Percentiles rank a stretch among this genome's conserved stretches.
These are phyloP conservation scores for Gryllus longicercus DNA, from an alignment of 2,888 invertebrate species.

Conservation along the genomic window DNA sequence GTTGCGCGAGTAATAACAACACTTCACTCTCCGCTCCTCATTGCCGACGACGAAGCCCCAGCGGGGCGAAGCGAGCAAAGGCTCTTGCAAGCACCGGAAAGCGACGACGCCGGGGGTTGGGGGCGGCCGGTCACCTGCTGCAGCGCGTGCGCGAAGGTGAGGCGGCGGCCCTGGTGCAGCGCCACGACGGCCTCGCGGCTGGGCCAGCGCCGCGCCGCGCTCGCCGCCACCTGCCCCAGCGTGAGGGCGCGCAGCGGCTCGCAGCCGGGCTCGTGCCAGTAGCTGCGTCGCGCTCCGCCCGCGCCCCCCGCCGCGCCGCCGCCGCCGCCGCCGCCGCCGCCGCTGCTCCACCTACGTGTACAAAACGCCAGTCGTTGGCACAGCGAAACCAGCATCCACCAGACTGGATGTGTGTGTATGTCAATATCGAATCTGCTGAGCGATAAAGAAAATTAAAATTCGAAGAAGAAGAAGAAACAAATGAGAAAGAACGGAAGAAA, in stretches of 20 bases:
- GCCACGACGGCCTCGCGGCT: conserved; percentile 57
- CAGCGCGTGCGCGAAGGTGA: conserved; percentile 55
- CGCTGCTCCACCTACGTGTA: neutral
- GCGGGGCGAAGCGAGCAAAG: neutral
- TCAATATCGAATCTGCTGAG: too few relatives aligned
- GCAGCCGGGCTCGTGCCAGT: conserved; percentile 52
- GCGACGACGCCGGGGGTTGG: neutral
- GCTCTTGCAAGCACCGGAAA: neutral
- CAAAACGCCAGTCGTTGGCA: neutral
- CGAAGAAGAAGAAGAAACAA: too few relatives aligned
- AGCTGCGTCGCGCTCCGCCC: conserved; percentile 64
- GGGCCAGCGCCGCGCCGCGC: conserved; percentile 53
- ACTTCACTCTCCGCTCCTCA: too few relatives aligned
- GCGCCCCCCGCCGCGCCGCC: conserved; percentile 50
- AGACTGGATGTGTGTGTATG: too few relatives aligned
- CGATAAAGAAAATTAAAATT: too few relatives aligned
- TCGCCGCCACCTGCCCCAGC: conserved; percentile 56
- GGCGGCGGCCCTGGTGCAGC: conserved; percentile 51
- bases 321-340: conserved; percentile 62
- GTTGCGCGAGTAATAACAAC: too few relatives aligned
- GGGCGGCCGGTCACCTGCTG: conserved; percentile 43
- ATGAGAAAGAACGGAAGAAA: too few relatives aligned
- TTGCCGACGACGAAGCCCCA: neutral
- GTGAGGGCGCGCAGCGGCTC: conserved; percentile 54
- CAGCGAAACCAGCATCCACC: too few relatives aligned